Percentiles rank a stretch among this genome's conserved stretches.
Evolutionary conservation across 1,140 invertebrate genomes (phyloP).

Genomic region (silkworm (Bombyx mori)): DNA sequence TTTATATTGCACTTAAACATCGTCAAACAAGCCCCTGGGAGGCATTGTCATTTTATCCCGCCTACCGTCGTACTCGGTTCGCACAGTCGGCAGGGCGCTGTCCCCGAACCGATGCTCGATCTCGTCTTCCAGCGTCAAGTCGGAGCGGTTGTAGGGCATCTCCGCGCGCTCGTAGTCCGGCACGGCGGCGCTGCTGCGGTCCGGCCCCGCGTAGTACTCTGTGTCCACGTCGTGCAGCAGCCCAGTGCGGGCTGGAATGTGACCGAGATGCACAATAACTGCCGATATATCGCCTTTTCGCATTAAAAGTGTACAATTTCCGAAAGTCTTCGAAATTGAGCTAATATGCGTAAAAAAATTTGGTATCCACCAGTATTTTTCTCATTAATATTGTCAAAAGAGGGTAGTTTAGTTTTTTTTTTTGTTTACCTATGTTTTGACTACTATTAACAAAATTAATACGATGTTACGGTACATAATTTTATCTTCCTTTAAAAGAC

Average conservation of each 20-base stretch:
- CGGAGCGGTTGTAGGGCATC: conserved; percentile 32
- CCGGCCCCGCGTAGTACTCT: conserved; percentile 68
- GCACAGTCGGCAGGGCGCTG: conserved; percentile 66
- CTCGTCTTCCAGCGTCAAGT: conserved; percentile 69
- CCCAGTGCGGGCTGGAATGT: conserved; percentile 67
- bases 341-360: too few species aligned
- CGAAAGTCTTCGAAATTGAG: too few species aligned
- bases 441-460: too few species aligned
- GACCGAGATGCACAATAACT: conserved; percentile 59
- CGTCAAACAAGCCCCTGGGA: conserved; percentile 87
- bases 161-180: conserved; percentile 56
- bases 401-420: too few species aligned
- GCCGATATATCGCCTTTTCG: conserved; percentile 24
- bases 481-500: too few species aligned
- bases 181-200: conserved; percentile 33
- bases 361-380: too few species aligned
- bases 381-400: too few species aligned
- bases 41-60: conserved; percentile 75
- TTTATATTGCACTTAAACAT: conserved; percentile 55
- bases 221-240: conserved; percentile 65
- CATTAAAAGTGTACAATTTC: too few species aligned
- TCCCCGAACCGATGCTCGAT: conserved; percentile 75
- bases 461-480: too few species aligned
- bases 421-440: too few species aligned
- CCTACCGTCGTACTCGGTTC: conserved; percentile 55